phyloP scores from a whole-genome alignment of 2,888 invertebrate species.

The Pseudococcus longispinus region DNA sequence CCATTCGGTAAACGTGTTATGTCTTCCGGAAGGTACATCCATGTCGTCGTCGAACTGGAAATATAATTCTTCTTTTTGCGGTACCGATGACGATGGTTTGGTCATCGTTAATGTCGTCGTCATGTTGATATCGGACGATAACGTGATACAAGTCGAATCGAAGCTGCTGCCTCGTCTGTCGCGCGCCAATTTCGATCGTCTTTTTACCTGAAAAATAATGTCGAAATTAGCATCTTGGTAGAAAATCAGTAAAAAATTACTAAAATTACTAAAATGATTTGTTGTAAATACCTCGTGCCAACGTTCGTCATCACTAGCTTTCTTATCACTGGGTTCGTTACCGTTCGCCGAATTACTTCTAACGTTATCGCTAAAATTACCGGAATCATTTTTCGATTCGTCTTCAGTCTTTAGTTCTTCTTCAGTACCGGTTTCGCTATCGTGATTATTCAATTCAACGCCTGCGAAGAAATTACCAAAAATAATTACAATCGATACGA shows the following conservation, averaged over 20 bases:
- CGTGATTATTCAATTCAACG: conserved; percentile 23
- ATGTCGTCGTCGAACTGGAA: conserved; percentile 98
- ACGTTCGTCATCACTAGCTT: conserved; percentile 61
- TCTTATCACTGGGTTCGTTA: conserved; percentile 7
- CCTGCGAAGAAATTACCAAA: neutral
- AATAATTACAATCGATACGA: neutral
- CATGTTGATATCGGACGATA: neutral
- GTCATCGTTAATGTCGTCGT: neutral
- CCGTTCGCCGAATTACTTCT: conserved; percentile 30
- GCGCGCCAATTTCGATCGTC: conserved; percentile 54
- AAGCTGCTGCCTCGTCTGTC: conserved; percentile 40
- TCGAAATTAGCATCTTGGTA: neutral
- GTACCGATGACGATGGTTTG: conserved; percentile 34
- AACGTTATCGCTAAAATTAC: conserved; percentile 42
- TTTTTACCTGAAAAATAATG: conserved; percentile 56
- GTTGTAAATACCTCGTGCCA: conserved; percentile 70
- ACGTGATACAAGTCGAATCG: conserved; percentile 47
- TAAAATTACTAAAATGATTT: neutral
- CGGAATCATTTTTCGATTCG: conserved; percentile 51
- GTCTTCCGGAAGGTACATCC: conserved; percentile 80
- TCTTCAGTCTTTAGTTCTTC: conserved; percentile 47
- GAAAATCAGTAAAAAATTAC: neutral
- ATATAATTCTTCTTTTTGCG: conserved; percentile 82
- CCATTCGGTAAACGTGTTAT: conserved; percentile 83
- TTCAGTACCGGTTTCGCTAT: neutral